phyloP scores from a whole-genome alignment of 1,140 invertebrate genomes.

The Wasmannia auropunctata region DNA sequence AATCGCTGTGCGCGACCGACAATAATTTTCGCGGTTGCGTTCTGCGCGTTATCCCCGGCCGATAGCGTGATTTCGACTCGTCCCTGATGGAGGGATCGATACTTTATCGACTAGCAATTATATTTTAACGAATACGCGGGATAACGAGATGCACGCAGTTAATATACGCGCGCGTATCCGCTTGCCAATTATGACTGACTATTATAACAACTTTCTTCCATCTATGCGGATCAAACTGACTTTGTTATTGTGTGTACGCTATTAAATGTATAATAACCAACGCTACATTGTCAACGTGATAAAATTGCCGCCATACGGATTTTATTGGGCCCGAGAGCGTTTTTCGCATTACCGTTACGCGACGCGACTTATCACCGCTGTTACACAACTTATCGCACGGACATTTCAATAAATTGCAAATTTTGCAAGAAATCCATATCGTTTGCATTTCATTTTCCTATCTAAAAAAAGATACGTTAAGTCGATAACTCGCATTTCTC shows the following conservation, averaged over 20 bases:
- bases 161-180: background rate
- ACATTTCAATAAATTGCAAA: background rate
- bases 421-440: background rate
- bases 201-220: conserved; percentile 14
- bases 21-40: conserved; percentile 62
- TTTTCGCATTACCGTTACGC: background rate
- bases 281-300: conserved; percentile 14
- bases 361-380: background rate
- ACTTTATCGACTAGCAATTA: conserved; percentile 15
- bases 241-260: conserved; percentile 30
- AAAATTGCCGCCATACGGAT: conserved; percentile 9
- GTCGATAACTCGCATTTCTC: too few species aligned
- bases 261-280: conserved; percentile 50
- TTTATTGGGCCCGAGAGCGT: conserved; percentile 13
- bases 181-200: conserved; percentile 53
- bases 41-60: background rate
- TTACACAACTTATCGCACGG: too few species aligned
- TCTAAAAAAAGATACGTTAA: too few species aligned
- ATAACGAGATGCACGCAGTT: conserved; percentile 42
- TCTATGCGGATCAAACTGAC: conserved; percentile 35
- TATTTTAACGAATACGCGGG: conserved; percentile 34
- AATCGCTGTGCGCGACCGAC: background rate
- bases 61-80: background rate
- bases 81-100: conserved; percentile 31
- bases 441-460: background rate